Conservation (phyloP, 2,797 vertebrate species). For the Fundulus diaphanus region DNA sequence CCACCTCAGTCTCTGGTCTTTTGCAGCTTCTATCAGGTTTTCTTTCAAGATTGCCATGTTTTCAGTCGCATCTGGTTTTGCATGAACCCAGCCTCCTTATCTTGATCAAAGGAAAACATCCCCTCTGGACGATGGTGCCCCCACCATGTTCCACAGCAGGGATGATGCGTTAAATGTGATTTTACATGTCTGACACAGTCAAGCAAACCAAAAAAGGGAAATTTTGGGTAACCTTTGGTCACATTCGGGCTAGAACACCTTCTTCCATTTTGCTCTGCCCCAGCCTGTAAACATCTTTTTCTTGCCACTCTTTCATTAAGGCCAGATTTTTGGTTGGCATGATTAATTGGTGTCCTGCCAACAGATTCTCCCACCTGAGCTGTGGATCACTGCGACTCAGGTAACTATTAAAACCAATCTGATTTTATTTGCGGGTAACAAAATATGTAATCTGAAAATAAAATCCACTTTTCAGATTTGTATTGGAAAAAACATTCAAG, state of each 20-base stretch:
- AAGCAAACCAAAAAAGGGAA: too few relatives aligned
- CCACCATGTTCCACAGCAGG: too few relatives aligned
- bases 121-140: not conserved
- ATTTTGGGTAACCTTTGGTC: not conserved
- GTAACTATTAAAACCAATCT: too few relatives aligned
- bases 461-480: too few relatives aligned
- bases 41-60: not conserved
- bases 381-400: too few relatives aligned
- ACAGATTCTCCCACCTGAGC: too few relatives aligned
- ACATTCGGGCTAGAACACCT: not conserved
- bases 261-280: not conserved
- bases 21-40: not conserved
- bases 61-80: not conserved
- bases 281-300: not conserved
- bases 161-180: too few relatives aligned
- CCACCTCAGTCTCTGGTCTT: not conserved
- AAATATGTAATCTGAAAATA: not conserved
- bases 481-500: too few relatives aligned
- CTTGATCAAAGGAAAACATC: not conserved
- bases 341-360: not conserved
- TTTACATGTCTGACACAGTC: too few relatives aligned
- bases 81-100: not conserved
- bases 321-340: not conserved
- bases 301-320: not conserved
- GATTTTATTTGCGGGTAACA: too few relatives aligned